Evolutionary conservation across 2,888 invertebrate species (phyloP).

Genomic region (Spialia ferax): DNA sequence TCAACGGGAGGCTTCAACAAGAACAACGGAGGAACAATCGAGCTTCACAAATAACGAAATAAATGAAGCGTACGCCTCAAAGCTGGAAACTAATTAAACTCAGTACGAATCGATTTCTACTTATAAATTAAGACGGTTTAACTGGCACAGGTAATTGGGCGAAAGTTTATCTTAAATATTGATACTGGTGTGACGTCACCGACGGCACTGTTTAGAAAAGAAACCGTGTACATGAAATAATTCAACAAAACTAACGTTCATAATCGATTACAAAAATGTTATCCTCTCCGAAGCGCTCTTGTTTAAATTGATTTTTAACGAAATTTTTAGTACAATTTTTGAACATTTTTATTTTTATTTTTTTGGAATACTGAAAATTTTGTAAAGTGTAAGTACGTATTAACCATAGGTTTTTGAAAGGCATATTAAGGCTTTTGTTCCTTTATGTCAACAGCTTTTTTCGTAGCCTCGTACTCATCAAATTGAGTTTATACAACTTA

Average conservation of each 20-base stretch:
- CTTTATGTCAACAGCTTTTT: not conserved
- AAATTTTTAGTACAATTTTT: not conserved
- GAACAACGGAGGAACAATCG: constrained; percentile 37
- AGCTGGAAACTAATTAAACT: constrained; percentile 82
- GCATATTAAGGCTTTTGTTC: too few relatives aligned
- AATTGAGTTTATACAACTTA: not conserved
- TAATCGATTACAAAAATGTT: too few relatives aligned
- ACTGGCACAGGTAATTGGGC: constrained; percentile 79
- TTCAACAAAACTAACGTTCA: not conserved
- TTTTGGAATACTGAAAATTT: too few relatives aligned
- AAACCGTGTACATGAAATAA: constrained; percentile 19
- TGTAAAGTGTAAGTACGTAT: too few relatives aligned
- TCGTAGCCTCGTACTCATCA: not conserved
- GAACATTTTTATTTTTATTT: too few relatives aligned
- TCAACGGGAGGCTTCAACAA: constrained; percentile 25
- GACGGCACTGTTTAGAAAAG: constrained; percentile 47
- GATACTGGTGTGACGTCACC: constrained; percentile 62
- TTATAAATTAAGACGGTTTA: constrained; percentile 80
- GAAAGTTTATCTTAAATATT: constrained; percentile 78
- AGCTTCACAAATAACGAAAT: constrained; percentile 63
- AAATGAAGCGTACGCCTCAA: constrained; percentile 72
- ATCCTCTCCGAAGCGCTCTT: too few relatives aligned
- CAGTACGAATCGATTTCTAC: constrained; percentile 75
- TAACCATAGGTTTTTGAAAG: too few relatives aligned
- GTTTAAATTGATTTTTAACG: not conserved